These are phyloP conservation scores for Zaprionus inermis DNA, from an alignment of 1,140 invertebrate genomes.

Conservation along the genomic window DNA sequence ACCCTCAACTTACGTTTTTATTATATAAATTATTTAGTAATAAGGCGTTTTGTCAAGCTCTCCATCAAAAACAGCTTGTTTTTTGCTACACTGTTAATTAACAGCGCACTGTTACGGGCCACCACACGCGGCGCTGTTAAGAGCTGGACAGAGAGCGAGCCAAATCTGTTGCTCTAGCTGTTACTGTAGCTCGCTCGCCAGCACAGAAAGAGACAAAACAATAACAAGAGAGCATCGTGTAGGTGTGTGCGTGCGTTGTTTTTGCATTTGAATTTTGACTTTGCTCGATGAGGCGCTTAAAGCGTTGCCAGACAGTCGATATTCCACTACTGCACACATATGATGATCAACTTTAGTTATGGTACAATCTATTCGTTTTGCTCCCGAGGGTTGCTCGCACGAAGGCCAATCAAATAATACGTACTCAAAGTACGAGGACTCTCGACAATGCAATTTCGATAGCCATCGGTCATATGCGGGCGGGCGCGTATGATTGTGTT, in stretches of 20 bases:
- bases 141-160: conserved; percentile 13
- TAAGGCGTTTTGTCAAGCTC: too few species aligned
- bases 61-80: too few species aligned
- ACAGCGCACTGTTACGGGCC: conserved; percentile 35
- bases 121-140: conserved; percentile 69
- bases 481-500: conserved; percentile 13
- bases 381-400: conserved; percentile 29
- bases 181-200: conserved; percentile 31
- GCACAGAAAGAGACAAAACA: conserved; percentile 42
- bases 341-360: conserved; percentile 33
- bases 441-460: conserved; percentile 55
- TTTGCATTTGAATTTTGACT: conserved; percentile 41
- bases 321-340: neutral
- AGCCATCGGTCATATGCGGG: conserved; percentile 68
- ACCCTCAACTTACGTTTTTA: too few species aligned
- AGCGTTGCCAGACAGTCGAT: conserved; percentile 51
- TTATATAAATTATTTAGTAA: too few species aligned
- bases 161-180: conserved; percentile 23
- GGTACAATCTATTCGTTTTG: conserved; percentile 41
- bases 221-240: conserved; percentile 41
- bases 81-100: conserved; percentile 48
- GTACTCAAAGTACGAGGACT: too few species aligned
- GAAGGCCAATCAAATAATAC: conserved; percentile 50
- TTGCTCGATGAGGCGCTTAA: conserved; percentile 39
- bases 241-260: conserved; percentile 13